A percentile compares a stretch with the other conserved stretches of the same genome.
Conservation (phyloP, 2,797 vertebrate species). For the Steatocranus sp. region DNA sequence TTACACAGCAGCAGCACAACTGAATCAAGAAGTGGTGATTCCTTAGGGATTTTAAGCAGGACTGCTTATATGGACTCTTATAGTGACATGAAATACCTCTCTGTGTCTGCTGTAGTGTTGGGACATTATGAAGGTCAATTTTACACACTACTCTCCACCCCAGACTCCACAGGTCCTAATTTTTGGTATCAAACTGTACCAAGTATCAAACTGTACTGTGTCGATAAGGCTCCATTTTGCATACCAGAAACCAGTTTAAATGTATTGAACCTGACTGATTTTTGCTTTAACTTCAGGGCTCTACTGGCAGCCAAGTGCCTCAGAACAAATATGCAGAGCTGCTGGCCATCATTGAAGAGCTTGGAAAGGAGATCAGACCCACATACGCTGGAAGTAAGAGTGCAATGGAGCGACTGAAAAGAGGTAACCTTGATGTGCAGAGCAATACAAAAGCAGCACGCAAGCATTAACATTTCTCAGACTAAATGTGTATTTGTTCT, state of each 20-base stretch:
- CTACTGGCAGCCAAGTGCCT: constrained; percentile 89
- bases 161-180: not conserved
- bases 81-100: not conserved
- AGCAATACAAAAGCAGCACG: not conserved
- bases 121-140: not conserved
- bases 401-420: constrained; percentile 98
- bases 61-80: not conserved
- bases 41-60: not conserved
- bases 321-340: constrained; percentile 99
- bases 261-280: not conserved
- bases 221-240: not conserved
- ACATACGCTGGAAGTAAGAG: constrained; percentile 98
- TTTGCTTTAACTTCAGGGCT: constrained; percentile 73
- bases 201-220: not conserved
- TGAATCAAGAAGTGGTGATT: not conserved
- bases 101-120: not conserved
- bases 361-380: constrained; percentile 97
- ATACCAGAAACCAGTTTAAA: not conserved
- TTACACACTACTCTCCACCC: not conserved
- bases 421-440: constrained; percentile 73
- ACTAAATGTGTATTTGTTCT: not conserved
- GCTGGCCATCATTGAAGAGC: constrained; percentile 95
- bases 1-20: not conserved
- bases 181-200: not conserved
- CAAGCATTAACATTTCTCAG: not conserved